Base-by-base conservation (phyloP, 2,113 vertebrate genomes). In the Stigmatopora nigra region DNA sequence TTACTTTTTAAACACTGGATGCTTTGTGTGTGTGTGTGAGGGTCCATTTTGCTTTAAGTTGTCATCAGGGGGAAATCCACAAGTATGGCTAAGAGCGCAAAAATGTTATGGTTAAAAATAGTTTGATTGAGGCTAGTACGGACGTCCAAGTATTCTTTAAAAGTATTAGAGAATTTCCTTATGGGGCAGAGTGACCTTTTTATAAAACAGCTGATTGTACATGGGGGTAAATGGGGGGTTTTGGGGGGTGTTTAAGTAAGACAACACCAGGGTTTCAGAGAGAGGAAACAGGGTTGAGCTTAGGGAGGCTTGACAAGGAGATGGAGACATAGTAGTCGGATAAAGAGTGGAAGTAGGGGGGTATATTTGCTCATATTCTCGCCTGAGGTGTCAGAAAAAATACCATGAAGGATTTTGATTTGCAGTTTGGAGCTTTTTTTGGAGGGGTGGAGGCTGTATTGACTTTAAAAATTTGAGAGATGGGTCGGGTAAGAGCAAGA, bases 1-100 rank as follows among this genome's bases (percentile, higher is more conserved):
- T 84, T 75, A 78, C 76, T 73, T 81, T 79, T 86, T 87, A 91
- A 84, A 92, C 84, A 92, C 86, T 92, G 87, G 73, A 85, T 75
- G 70, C 80, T 91, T 90, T 92, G 87, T 91, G 87, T 78, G 75
- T 73, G 60, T 45, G 48, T 77, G 74, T 69, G 48, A 64, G 47
- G 38, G 45, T 63, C 55, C 45, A 52, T 41, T 4, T 74, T 78
- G 59, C 68, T 44, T 46, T n/a, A 64, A 58, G 31, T 17, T 41
- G 60, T 58, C 60, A 60, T 72, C 49, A 31, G 25, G 52, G 45
- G 44, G 63, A 48, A 71, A 45, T 36, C 45, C 2, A 35, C 41
- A 25, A 22, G 38, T 31, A 19, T 11, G 4, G 17, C 67, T 45
- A 73, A 68, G n/a, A 68, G 69, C 58, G 36, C 38, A 41, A 60